Evolutionary conservation across 2,113 vertebrate species (phyloP).

Genomic region (Bombycilla garrulus): DNA sequence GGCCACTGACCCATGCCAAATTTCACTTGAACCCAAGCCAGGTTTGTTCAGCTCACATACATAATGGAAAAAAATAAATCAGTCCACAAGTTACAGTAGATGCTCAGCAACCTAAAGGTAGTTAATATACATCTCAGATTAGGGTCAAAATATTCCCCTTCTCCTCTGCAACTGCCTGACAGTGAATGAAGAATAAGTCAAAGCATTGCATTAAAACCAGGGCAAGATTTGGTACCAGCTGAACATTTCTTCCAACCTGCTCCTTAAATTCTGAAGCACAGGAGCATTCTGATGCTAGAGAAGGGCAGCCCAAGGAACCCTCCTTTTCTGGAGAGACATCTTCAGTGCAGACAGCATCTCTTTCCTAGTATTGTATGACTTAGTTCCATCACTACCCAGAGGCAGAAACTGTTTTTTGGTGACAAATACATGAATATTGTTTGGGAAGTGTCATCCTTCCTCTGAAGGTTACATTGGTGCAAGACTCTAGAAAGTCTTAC

Average conservation of each 20-base stretch:
- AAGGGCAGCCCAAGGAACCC: neutral
- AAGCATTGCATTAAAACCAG: neutral
- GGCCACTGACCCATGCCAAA: constrained; percentile 8
- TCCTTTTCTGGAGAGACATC: neutral
- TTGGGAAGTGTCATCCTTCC: neutral
- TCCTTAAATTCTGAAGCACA: neutral
- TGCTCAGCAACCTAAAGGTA: neutral
- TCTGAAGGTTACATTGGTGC: constrained; percentile 14
- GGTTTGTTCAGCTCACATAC: neutral
- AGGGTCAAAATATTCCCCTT: neutral
- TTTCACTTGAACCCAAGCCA: constrained; percentile 23
- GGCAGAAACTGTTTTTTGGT: neutral
- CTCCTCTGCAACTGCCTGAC: neutral
- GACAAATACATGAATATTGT: neutral
- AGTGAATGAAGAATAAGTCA: neutral
- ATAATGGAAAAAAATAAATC: neutral
- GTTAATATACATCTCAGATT: neutral
- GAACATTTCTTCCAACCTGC: neutral
- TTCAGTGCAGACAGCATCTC: neutral
- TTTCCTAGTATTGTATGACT: neutral
- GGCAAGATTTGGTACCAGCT: neutral
- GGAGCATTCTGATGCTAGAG: neutral
- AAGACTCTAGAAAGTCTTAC: constrained; percentile 23
- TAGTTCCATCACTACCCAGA: neutral
- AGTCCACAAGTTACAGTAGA: neutral